phyloP scores from a whole-genome alignment of 2,113 vertebrate species.

The Pseudopipra pipra region DNA sequence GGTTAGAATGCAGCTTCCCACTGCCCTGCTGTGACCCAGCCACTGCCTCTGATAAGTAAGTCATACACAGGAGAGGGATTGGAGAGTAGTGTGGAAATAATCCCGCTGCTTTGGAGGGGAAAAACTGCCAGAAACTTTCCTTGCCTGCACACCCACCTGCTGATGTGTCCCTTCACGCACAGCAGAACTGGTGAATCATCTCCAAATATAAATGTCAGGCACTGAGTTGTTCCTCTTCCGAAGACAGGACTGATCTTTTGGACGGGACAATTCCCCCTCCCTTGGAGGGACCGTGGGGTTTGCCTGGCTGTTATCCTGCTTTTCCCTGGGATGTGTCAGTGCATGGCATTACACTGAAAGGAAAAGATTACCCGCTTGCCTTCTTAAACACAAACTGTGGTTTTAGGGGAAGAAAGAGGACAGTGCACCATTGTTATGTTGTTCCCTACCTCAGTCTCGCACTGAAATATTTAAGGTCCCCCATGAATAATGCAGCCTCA shows the following conservation, averaged over 20 bases:
- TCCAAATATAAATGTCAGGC: background rate
- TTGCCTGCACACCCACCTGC: background rate
- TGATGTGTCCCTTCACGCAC: background rate
- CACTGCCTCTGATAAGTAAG: background rate
- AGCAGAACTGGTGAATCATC: background rate
- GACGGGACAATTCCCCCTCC: background rate
- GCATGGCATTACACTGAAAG: background rate
- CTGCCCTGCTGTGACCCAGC: too few relatives aligned
- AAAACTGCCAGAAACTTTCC: background rate
- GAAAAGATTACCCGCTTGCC: background rate
- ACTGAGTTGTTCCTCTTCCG: background rate
- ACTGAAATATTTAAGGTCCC: slow-evolving; percentile 56
- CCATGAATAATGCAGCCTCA: slow-evolving; percentile 58
- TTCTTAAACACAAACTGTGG: background rate
- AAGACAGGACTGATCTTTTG: background rate
- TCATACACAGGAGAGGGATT: accelerated
- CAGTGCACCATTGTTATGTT: accelerated
- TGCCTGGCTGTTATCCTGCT: background rate
- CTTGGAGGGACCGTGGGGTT: background rate
- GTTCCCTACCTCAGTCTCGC: background rate
- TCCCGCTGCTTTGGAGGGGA: background rate
- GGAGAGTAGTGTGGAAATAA: accelerated
- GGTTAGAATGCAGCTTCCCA: background rate
- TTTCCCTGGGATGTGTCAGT: background rate
- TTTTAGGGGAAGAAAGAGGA: background rate